Evolutionary conservation across 2,113 vertebrate genomes (phyloP).

Genomic region (Hyperopisus bebe): DNA sequence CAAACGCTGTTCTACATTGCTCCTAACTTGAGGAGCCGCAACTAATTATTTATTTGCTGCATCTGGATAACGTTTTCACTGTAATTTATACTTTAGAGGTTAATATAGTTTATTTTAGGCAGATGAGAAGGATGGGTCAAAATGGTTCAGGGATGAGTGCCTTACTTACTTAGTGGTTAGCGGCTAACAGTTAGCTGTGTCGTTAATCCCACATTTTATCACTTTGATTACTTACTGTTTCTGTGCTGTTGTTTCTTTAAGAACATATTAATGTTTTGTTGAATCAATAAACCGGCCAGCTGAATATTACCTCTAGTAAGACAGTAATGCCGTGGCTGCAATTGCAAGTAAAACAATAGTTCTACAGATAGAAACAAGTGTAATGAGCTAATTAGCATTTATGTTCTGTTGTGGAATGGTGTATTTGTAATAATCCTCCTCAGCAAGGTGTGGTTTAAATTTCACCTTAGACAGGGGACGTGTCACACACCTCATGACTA

Average conservation of each 20-base stretch:
- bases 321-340: neutral
- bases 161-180: neutral
- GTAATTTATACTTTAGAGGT: neutral
- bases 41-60: neutral
- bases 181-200: neutral
- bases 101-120: neutral
- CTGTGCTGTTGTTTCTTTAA: neutral
- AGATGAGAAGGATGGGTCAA: neutral
- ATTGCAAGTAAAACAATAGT: neutral
- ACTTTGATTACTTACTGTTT: neutral
- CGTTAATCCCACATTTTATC: neutral
- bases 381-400: neutral
- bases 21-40: neutral
- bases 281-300: neutral
- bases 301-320: neutral
- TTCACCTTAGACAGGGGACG: neutral
- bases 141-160: neutral
- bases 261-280: neutral
- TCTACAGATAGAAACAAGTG: neutral
- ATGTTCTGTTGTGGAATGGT: neutral
- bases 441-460: neutral
- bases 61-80: neutral
- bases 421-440: neutral
- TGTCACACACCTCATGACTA: neutral
- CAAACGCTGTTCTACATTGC: neutral